Evolutionary conservation across 2,797 vertebrate genomes (phyloP).

Genomic region (Halcyon leucocephala): DNA sequence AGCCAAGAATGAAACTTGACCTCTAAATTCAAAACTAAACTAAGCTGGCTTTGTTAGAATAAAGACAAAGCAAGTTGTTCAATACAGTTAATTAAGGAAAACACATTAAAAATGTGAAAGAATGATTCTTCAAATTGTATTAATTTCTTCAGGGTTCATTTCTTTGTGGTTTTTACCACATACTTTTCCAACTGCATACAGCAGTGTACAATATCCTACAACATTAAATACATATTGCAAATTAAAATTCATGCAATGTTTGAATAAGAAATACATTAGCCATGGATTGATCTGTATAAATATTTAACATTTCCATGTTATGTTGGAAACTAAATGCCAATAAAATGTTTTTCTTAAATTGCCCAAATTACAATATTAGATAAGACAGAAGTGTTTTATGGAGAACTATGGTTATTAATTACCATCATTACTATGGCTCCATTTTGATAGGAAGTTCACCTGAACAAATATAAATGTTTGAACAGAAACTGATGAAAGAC

Average conservation of each 20-base stretch:
- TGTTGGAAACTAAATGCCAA: neutral
- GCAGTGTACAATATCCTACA: neutral
- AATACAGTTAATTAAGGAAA: neutral
- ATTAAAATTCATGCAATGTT: neutral
- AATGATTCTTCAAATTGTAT: neutral
- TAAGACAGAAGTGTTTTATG: neutral
- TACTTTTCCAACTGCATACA: neutral
- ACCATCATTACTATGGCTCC: neutral
- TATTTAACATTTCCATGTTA: neutral
- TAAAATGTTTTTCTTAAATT: neutral
- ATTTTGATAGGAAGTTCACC: neutral
- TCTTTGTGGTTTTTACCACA: neutral
- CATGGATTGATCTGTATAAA: neutral
- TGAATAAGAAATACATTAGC: neutral
- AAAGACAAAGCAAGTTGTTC: neutral
- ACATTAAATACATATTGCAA: neutral
- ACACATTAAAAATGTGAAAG: neutral
- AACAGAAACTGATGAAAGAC: neutral
- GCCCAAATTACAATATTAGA: neutral
- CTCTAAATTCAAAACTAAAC: neutral
- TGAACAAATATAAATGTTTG: neutral
- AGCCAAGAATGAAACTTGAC: neutral
- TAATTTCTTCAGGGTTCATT: neutral
- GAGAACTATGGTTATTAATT: neutral
- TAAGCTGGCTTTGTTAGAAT: neutral